phyloP scores from a whole-genome alignment of 2,888 invertebrate species.

The Archips crataeganus region DNA sequence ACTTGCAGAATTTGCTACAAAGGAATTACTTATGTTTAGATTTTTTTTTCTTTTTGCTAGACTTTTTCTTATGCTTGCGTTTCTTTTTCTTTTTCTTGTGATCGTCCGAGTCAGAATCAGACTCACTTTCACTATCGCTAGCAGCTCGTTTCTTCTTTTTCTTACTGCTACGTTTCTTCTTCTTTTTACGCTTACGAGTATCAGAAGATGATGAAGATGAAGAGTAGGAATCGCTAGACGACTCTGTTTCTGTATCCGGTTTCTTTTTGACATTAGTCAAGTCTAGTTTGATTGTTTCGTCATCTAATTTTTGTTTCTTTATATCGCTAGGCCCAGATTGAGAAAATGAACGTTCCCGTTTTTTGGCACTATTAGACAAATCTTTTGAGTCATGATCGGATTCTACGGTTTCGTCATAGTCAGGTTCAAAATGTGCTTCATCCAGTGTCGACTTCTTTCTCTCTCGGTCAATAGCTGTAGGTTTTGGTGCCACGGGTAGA shows the following conservation, averaged over 20 bases:
- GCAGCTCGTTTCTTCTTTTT: constrained; percentile 87
- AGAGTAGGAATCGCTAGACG: constrained; percentile 78
- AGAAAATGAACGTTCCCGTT: constrained; percentile 70
- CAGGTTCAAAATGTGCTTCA: constrained; percentile 91
- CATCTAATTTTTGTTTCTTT: constrained; percentile 70
- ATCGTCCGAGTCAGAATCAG: constrained; percentile 88
- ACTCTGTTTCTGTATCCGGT: constrained; percentile 76
- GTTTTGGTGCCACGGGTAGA: constrained; percentile 53
- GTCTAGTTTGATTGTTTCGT: constrained; percentile 81
- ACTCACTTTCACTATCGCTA: constrained; percentile 88
- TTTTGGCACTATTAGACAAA: constrained; percentile 69
- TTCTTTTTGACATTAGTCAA: constrained; percentile 80
- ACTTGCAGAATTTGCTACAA: constrained; percentile 14
- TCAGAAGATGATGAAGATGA: constrained; percentile 82
- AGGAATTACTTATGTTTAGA: constrained; percentile 80
- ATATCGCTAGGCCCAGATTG: constrained; percentile 59
- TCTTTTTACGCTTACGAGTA: constrained; percentile 86
- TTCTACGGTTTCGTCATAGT: constrained; percentile 88
- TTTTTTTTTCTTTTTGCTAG: constrained; percentile 91
- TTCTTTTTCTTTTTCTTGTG: constrained; percentile 89
- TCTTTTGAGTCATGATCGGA: constrained; percentile 88
- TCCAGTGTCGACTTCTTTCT: constrained; percentile 89
- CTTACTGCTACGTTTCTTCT: constrained; percentile 87
- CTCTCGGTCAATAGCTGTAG: constrained; percentile 69
- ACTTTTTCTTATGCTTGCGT: constrained; percentile 89